Percentiles rank a stretch among this genome's conserved stretches.
phyloP scores from a whole-genome alignment of 1,140 invertebrate genomes.

The Apis laboriosa region DNA sequence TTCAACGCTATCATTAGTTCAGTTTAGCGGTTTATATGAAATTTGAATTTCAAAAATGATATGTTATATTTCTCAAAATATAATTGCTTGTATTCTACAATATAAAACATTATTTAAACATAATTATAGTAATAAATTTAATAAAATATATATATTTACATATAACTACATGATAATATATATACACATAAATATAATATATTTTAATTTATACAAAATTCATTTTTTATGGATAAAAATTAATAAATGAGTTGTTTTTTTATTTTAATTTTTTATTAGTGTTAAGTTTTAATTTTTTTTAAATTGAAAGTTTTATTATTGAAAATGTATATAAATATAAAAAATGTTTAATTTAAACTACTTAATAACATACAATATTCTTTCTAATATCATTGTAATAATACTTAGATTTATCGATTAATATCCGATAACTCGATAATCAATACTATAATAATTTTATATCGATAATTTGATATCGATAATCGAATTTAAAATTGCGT shows the following conservation, averaged over 20 bases:
- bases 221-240: neutral
- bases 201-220: neutral
- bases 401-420: neutral
- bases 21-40: conserved; percentile 16
- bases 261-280: no score
- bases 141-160: neutral
- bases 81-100: neutral
- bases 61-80: neutral
- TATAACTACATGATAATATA: no score
- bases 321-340: no score
- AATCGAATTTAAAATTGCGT: conserved; percentile 8
- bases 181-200: neutral
- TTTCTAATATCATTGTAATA: neutral
- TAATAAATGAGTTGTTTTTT: neutral
- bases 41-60: neutral
- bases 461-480: conserved; percentile 33
- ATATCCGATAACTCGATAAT: conserved; percentile 22
- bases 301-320: no score
- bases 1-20: conserved; percentile 50
- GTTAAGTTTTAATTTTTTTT: neutral
- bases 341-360: neutral
- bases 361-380: neutral
- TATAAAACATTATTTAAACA: no score
- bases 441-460: neutral
- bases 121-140: neutral